Evolutionary conservation across 2,797 vertebrate species (phyloP).

Genomic region (Tauraco hartlaubi): DNA sequence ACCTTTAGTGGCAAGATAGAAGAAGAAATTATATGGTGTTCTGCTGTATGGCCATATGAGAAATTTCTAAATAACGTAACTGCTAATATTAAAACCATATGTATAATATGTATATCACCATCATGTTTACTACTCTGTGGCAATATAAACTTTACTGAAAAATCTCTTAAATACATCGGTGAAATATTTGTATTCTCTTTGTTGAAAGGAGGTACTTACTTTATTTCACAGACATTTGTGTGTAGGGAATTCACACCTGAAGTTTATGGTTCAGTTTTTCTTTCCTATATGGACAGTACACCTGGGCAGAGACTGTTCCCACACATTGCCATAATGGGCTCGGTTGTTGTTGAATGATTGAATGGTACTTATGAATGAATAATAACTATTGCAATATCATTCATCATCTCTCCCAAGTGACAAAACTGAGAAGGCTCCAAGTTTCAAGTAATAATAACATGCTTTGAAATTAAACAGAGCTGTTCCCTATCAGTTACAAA

Average conservation of each 20-base stretch:
- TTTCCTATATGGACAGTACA: neutral
- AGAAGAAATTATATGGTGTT: neutral
- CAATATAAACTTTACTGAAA: neutral
- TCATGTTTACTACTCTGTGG: neutral
- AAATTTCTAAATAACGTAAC: conserved; percentile 13
- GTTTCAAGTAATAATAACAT: neutral
- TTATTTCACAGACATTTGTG: neutral
- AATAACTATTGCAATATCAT: neutral
- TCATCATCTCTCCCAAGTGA: neutral
- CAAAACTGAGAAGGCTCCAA: neutral
- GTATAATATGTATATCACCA: neutral
- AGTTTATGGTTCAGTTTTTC: neutral
- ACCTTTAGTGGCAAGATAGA: neutral
- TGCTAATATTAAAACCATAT: neutral
- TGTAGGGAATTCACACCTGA: neutral
- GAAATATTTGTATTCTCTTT: neutral
- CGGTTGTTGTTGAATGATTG: neutral
- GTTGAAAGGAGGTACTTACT: neutral
- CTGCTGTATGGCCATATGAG: neutral
- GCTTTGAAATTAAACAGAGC: neutral
- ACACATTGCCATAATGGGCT: neutral
- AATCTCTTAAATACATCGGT: neutral
- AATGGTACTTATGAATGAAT: neutral
- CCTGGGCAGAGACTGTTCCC: neutral
- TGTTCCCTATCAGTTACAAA: neutral